Evolutionary conservation across 2,113 vertebrate genomes (phyloP).

Genomic region (Callipepla squamata): DNA sequence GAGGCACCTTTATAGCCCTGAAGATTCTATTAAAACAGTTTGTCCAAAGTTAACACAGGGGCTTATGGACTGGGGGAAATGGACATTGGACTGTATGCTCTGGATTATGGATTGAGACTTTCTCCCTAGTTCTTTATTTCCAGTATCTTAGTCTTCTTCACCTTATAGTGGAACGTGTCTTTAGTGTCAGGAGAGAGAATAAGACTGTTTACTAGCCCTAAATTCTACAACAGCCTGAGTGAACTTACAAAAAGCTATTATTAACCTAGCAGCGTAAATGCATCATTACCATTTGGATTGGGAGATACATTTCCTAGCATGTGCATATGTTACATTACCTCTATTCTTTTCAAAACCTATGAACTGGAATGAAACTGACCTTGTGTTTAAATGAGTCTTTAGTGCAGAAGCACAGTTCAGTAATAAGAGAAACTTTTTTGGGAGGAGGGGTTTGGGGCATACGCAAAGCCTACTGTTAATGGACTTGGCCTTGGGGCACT

Average conservation of each 20-base stretch:
- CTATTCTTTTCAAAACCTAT: background rate
- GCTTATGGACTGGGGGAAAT: background rate
- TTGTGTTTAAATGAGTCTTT: background rate
- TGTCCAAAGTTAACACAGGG: background rate
- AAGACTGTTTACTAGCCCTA: background rate
- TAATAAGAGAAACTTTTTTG: background rate
- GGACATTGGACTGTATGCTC: background rate
- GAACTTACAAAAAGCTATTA: background rate
- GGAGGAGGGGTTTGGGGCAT: background rate
- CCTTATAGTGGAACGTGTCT: background rate
- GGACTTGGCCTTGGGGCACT: background rate
- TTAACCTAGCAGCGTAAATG: background rate
- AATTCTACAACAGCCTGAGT: background rate
- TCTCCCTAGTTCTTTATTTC: background rate
- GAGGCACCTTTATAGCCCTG: background rate
- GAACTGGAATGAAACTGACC: background rate
- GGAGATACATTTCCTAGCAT: background rate
- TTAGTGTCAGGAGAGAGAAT: background rate
- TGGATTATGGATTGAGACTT: background rate
- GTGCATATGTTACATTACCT: background rate
- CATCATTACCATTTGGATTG: background rate
- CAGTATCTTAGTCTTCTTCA: background rate
- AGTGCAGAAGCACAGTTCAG: background rate
- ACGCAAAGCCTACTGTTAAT: background rate
- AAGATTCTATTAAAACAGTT: background rate